These are phyloP conservation scores for Pseudochromis fuscus DNA, from an alignment of 2,797 vertebrate species.

Conservation along the genomic window DNA sequence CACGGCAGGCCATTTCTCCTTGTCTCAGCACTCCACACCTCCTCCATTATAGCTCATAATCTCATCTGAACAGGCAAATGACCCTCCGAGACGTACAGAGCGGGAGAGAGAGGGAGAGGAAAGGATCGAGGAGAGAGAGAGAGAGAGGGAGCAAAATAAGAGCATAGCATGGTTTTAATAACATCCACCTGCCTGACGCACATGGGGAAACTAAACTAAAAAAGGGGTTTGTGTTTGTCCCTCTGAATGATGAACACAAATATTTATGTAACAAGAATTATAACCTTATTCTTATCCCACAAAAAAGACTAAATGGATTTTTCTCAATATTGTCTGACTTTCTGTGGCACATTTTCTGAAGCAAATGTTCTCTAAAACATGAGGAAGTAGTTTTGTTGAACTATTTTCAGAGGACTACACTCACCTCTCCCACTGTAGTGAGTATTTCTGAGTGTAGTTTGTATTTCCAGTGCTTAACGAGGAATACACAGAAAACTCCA, in stretches of 20 bases:
- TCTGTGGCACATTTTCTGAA: background rate
- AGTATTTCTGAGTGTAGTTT: too few relatives aligned
- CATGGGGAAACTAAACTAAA: constrained; percentile 1
- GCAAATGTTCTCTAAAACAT: background rate
- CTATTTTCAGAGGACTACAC: too few relatives aligned
- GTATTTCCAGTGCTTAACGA: too few relatives aligned
- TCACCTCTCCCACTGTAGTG: too few relatives aligned
- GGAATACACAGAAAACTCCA: too few relatives aligned
- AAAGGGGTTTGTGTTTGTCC: background rate
- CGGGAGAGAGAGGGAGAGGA: background rate
- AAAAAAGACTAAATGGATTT: too few relatives aligned
- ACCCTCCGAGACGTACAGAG: constrained; percentile 78
- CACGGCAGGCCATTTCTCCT: constrained; percentile 88
- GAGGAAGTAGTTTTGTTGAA: background rate
- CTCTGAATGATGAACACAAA: background rate
- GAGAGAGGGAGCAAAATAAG: constrained; percentile 27
- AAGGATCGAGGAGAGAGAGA: constrained; percentile 3
- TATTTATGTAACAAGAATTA: background rate
- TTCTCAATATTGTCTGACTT: too few relatives aligned
- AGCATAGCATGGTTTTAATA: constrained; percentile 41
- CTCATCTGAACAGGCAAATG: constrained; percentile 87
- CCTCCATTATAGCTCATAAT: constrained; percentile 86
- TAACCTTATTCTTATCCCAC: too few relatives aligned
- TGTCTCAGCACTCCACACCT: constrained; percentile 90
- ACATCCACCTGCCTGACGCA: constrained; percentile 29